Conservation (phyloP, 2,113 vertebrate species). For the Salminus brasiliensis region DNA sequence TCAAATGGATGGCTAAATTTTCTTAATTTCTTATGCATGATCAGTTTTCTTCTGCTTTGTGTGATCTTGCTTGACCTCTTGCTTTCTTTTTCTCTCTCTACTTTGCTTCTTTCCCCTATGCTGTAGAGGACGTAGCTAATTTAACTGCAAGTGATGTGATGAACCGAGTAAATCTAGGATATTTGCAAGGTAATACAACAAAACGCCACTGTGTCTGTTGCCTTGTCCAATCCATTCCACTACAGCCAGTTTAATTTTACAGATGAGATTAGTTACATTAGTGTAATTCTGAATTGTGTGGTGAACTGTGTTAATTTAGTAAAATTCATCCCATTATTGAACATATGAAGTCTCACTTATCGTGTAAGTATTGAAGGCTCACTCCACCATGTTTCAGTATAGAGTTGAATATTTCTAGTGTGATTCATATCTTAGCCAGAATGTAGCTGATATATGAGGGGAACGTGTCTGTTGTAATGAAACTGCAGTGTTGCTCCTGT, state of each 20-base stretch:
- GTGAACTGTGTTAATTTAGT: neutral
- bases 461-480: neutral
- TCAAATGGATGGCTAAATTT: neutral
- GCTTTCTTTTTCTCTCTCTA: slow-evolving; percentile 72
- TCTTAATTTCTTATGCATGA: slow-evolving; percentile 33
- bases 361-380: neutral
- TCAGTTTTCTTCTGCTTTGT: slow-evolving; percentile 68
- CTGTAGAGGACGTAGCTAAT: slow-evolving; percentile 99
- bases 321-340: neutral
- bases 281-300: neutral
- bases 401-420: neutral
- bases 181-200: slow-evolving; percentile 97
- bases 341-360: neutral
- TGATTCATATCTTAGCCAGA: neutral
- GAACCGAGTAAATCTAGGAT: slow-evolving; percentile 99
- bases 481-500: neutral
- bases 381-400: slow-evolving; percentile 38
- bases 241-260: no score
- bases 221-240: slow-evolving; percentile 35
- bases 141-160: slow-evolving; percentile 99
- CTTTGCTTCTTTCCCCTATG: slow-evolving; percentile 79
- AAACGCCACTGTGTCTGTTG: slow-evolving; percentile 59
- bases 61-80: slow-evolving; percentile 64
- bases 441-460: neutral
- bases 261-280: neutral